Evolutionary conservation across 2,888 invertebrate genomes (phyloP).

Genomic region (Sminthurinus aureus): DNA sequence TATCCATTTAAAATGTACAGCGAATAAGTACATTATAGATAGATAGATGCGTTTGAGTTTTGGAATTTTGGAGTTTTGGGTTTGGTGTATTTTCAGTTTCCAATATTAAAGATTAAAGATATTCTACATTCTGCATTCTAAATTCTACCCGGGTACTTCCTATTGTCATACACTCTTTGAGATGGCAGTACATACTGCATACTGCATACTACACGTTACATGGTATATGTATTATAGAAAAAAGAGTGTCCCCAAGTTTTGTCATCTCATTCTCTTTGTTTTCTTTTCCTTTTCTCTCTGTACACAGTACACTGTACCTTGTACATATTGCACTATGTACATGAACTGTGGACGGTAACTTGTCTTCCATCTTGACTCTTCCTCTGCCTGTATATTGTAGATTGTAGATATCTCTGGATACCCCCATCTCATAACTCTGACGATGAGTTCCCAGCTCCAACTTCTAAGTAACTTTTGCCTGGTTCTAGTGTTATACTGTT

Average conservation of each 20-base stretch:
- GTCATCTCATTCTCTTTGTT: constrained; percentile 27
- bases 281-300: not conserved
- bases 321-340: no score
- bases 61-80: no score
- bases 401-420: not conserved
- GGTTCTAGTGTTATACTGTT: not conserved
- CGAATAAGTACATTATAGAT: no score
- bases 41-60: not conserved
- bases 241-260: constrained; percentile 33
- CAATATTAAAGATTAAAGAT: no score
- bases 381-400: not conserved
- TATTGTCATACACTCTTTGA: not conserved
- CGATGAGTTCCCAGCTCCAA: not conserved
- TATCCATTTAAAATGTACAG: not conserved
- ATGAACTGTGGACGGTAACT: no score
- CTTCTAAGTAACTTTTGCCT: constrained; percentile 24
- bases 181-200: constrained; percentile 18
- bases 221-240: no score
- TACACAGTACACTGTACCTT: no score
- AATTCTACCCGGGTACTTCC: constrained; percentile 22
- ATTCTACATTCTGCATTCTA: not conserved
- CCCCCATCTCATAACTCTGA: constrained; percentile 15
- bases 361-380: not conserved
- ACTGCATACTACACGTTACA: not conserved
- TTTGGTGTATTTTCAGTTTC: no score